These are phyloP conservation scores for Uloborus diversus DNA, from an alignment of 1,140 invertebrate genomes.

Conservation along the genomic window DNA sequence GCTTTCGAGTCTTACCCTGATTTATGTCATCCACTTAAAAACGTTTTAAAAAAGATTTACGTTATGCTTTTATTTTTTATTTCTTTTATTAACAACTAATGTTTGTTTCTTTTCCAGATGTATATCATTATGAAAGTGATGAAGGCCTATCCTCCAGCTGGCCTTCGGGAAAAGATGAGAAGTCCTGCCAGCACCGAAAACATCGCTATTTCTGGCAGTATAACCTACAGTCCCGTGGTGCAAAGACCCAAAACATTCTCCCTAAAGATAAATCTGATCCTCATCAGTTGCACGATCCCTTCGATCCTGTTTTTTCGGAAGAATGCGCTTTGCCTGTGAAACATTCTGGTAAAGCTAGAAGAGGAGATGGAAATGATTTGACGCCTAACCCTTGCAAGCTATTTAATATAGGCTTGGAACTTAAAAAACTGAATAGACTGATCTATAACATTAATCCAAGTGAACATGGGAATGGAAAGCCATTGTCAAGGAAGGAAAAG, in stretches of 20 bases:
- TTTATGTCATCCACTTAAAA: too few species aligned
- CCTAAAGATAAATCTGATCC: constrained; percentile 78
- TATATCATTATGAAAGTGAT: constrained; percentile 45
- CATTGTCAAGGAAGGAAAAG: constrained; percentile 95
- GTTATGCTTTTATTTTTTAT: background rate
- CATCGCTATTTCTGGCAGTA: constrained; percentile 98
- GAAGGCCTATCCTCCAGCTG: constrained; percentile 19
- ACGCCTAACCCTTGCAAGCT: constrained; percentile 95
- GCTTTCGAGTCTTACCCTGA: too few species aligned
- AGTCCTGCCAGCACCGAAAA: constrained; percentile 65
- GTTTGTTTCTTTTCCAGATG: constrained; percentile 12
- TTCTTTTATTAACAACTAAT: background rate
- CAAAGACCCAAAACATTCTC: constrained; percentile 81
- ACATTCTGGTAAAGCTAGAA: constrained; percentile 82
- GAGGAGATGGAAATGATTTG: constrained; percentile 97
- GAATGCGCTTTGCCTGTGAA: constrained; percentile 77
- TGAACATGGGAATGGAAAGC: constrained; percentile 85
- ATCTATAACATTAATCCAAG: constrained; percentile 96
- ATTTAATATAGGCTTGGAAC: constrained; percentile 87
- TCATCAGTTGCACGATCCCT: constrained; percentile 86
- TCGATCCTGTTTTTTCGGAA: constrained; percentile 94
- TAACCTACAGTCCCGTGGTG: constrained; percentile 97
- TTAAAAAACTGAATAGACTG: constrained; percentile 87
- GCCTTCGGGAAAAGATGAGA: constrained; percentile 56
- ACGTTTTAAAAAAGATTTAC: background rate